These are phyloP conservation scores for Periophthalmus modestus DNA, from an alignment of 2,113 vertebrate species.

Conservation along the genomic window DNA sequence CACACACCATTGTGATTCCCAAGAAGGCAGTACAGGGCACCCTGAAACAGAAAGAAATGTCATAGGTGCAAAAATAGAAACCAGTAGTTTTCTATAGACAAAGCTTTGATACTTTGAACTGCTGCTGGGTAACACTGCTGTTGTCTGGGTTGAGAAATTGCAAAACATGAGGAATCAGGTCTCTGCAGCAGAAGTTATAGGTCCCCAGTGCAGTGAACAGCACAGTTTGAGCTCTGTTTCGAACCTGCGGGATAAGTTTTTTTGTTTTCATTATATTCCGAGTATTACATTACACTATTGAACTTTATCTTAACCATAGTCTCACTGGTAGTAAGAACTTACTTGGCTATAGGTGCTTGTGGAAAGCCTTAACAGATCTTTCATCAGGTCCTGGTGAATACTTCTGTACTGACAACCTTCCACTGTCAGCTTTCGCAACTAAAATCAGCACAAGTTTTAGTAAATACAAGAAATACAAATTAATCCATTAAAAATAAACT, in stretches of 20 bases:
- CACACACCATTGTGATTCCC: constrained; percentile 92
- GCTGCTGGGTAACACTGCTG: constrained; percentile 87
- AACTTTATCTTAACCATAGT: neutral
- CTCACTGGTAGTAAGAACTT: constrained; percentile 23
- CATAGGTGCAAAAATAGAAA: neutral
- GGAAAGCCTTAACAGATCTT: constrained; percentile 89
- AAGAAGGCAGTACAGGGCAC: constrained; percentile 96
- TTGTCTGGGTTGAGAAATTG: constrained; percentile 85
- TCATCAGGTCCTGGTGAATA: constrained; percentile 90
- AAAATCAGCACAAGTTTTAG: constrained; percentile 19
- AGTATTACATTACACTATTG: neutral
- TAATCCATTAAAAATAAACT: neutral
- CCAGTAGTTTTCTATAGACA: neutral
- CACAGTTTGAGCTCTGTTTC: constrained; percentile 92
- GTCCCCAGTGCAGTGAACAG: constrained; percentile 93
- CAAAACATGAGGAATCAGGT: constrained; percentile 91
- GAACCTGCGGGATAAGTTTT: constrained; percentile 78
- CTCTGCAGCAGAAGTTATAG: constrained; percentile 96
- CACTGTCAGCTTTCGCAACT: constrained; percentile 91
- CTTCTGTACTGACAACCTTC: constrained; percentile 93
- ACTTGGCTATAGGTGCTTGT: constrained; percentile 97
- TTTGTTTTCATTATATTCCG: too few relatives aligned
- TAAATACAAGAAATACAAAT: constrained; percentile 19
- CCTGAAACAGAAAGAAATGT: constrained; percentile 72
- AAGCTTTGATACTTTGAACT: constrained; percentile 88